Percentiles rank a stretch among this genome's conserved stretches.
Conservation (phyloP, 2,797 vertebrate genomes). For the Pteropus rufus region DNA sequence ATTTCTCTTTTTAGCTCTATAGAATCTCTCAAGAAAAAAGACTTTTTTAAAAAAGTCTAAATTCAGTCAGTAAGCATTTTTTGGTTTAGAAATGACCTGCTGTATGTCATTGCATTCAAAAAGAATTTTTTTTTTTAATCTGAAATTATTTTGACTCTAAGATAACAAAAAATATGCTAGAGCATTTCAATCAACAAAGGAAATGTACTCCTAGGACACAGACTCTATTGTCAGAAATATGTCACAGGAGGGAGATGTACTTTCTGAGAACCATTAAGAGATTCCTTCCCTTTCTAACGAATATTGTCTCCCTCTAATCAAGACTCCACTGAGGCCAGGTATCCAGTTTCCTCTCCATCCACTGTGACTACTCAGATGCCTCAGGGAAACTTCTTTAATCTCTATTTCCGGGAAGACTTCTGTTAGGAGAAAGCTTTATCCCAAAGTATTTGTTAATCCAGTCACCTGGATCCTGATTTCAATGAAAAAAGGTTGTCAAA, state of each 20-base stretch:
- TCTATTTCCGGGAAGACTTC: background rate
- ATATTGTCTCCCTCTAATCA: background rate
- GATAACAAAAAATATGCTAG: background rate
- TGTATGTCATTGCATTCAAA: background rate
- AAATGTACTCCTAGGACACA: background rate
- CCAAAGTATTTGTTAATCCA: background rate
- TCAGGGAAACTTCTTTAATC: background rate
- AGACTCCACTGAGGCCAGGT: background rate
- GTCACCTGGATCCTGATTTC: background rate
- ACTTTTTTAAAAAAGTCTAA: background rate
- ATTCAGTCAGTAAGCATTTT: background rate
- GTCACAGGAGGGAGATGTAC: background rate
- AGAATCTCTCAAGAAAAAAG: background rate
- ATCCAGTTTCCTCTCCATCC: background rate
- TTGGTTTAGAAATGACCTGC: background rate
- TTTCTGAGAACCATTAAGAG: background rate
- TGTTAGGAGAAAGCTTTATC: background rate
- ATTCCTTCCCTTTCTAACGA: background rate
- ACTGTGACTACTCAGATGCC: background rate
- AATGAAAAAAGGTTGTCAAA: background rate
- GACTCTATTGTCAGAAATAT: background rate
- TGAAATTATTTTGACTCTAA: constrained; percentile 36
- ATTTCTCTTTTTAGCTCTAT: background rate
- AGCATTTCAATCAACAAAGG: constrained; percentile 14
- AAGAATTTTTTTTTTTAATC: background rate